Conservation (phyloP, 30 jellyfish, hydroid and myxozoan genomes). For the Pelagia noctiluca region DNA sequence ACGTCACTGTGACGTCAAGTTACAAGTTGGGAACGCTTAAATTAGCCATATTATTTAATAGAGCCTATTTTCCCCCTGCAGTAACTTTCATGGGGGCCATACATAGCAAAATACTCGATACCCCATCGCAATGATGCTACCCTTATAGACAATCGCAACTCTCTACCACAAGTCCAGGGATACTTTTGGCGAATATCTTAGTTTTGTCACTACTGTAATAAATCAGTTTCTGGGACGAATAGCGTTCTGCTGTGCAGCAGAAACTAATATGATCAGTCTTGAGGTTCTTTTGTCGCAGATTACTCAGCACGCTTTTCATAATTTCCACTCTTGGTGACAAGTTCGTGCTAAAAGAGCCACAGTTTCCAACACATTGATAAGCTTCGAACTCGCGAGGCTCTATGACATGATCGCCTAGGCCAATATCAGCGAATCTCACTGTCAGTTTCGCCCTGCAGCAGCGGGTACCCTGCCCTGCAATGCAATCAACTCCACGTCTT, state of each 20-base stretch:
- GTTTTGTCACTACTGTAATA: slow-evolving; percentile 54
- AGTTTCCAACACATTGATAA: slow-evolving; percentile 57
- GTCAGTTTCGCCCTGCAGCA: slow-evolving; percentile 60
- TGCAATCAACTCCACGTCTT: slow-evolving; percentile 54
- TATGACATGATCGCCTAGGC: slow-evolving; percentile 41
- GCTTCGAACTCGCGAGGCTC: slow-evolving; percentile 72
- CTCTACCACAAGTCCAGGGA: slow-evolving; percentile 54
- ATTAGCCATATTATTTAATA: too few relatives aligned
- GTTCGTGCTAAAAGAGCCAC: slow-evolving; percentile 60
- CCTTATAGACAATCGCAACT: slow-evolving; percentile 62
- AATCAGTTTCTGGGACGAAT: slow-evolving; percentile 61
- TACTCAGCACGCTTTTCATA: slow-evolving; percentile 41
- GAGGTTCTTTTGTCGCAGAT: slow-evolving; percentile 24
- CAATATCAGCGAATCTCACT: slow-evolving; percentile 55
- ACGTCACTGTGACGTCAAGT: too few relatives aligned
- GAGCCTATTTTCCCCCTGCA: too few relatives aligned
- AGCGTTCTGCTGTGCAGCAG: slow-evolving; percentile 66
- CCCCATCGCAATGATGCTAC: too few relatives aligned
- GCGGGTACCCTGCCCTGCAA: neutral
- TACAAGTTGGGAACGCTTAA: too few relatives aligned
- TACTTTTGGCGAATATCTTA: slow-evolving; percentile 15
- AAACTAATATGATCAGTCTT: slow-evolving; percentile 51
- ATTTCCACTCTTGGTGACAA: slow-evolving; percentile 60
- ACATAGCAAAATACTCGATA: too few relatives aligned
- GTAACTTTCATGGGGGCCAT: too few relatives aligned